phyloP scores from a whole-genome alignment of 1,140 invertebrate genomes.

The Pseudachorutes palmiensis region DNA sequence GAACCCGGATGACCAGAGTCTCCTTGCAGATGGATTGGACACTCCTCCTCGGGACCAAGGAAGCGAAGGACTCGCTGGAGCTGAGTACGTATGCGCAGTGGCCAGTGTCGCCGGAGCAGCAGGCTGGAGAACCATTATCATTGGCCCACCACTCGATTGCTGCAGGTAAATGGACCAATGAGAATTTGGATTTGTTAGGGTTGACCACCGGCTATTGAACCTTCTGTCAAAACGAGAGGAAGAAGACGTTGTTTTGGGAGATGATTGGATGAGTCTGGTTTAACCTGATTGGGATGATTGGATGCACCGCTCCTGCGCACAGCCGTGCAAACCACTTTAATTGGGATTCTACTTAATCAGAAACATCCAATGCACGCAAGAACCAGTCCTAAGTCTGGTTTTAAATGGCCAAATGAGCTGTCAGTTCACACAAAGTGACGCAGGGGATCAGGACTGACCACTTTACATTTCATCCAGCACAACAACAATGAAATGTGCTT shows the following conservation, averaged over 20 bases:
- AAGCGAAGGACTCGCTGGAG: conserved; percentile 14
- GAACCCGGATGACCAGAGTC: conserved; percentile 29
- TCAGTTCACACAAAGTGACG: too few relatives aligned
- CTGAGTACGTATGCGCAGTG: conserved; percentile 34
- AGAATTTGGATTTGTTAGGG: neutral
- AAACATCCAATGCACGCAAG: too few relatives aligned
- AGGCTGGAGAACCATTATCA: conserved; percentile 37
- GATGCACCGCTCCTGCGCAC: neutral
- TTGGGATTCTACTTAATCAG: too few relatives aligned
- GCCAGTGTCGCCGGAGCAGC: conserved; percentile 26
- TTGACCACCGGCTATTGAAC: neutral
- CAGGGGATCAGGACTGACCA: too few relatives aligned
- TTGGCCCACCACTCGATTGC: conserved; percentile 31
- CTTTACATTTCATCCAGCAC: too few relatives aligned
- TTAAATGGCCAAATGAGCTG: too few relatives aligned
- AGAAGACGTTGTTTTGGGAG: neutral
- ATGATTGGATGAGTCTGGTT: neutral
- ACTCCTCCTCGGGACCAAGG: neutral
- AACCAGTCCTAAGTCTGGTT: too few relatives aligned
- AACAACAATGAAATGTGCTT: too few relatives aligned
- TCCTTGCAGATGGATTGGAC: conserved; percentile 15
- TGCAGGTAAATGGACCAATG: conserved; percentile 24
- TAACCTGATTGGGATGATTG: neutral
- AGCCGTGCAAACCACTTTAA: too few relatives aligned
- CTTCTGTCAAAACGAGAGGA: neutral